Base-by-base conservation (phyloP, 2,113 vertebrate genomes). In the Mormyrus lacerda region DNA sequence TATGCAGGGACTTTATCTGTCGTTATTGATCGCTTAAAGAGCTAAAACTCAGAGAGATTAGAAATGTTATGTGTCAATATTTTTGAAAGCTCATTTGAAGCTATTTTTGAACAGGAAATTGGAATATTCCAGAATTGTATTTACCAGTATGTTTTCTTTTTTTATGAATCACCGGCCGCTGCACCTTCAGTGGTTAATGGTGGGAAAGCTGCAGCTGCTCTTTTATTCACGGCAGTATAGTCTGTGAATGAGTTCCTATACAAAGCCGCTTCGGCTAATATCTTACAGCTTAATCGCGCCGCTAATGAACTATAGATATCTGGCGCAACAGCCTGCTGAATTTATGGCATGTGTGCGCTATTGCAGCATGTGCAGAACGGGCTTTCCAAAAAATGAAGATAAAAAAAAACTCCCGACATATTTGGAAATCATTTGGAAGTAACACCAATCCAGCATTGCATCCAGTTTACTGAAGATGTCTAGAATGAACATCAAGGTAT, bases 1-100 rank as follows among this genome's bases (percentile, higher is more conserved):
- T 90, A 91, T 90, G 31, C 42, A 88, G 84, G 90, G 35, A 4
- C 73, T 79, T 79, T 17, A 79, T 35, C 73, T 19, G 35, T 15
- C 9, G n/a, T 19, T 79, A 79, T 42, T 79, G 73, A 42, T 79
- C 39, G 73, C 73, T 79, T 42, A 55, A 58, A 87, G 87, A 47
- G 10, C 8, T 85, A 84, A 85, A 89, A 76, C 85, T 39, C 39
- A 73, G 87, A 85, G 58, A 10, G 87, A 87, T 24, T 42, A 48
- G 35, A 86, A 85, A 45, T 61, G 13, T 7, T 17, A 86, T 65
- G 51, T 35, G 48, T 44, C 61, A 87, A 48, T 88, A 48, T 76
- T 31, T 73, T 21, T 88, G 85, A 88, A 79, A 39, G 82, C 73
- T 79, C 35, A 13, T 42, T 39, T 76, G 35, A 39, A 76, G 69